phyloP scores from a whole-genome alignment of 2,113 vertebrate species.

The Pavo muticus region DNA sequence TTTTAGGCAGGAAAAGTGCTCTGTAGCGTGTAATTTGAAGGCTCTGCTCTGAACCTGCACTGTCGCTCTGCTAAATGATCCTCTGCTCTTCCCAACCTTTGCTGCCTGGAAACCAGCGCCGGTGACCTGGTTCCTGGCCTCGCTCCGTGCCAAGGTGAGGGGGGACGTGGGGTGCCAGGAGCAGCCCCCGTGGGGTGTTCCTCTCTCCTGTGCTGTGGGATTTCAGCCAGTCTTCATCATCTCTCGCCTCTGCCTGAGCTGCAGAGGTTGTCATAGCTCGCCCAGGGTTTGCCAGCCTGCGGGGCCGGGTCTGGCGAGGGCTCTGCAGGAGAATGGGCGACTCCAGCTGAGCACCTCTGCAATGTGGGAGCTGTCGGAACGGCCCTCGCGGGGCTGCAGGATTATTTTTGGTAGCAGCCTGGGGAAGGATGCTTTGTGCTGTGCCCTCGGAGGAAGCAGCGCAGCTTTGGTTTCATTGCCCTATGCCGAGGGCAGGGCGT shows the following conservation, averaged over 20 bases:
- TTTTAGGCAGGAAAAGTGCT: slow-evolving; percentile 71
- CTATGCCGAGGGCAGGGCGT: background rate
- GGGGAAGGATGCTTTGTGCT: background rate
- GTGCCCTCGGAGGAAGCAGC: background rate
- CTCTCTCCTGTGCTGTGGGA: slow-evolving; percentile 50
- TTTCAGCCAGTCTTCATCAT: slow-evolving; percentile 70
- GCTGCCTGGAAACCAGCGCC: slow-evolving; percentile 64
- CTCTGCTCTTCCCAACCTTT: slow-evolving; percentile 63
- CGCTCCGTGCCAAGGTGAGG: background rate
- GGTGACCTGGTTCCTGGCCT: slow-evolving; percentile 63
- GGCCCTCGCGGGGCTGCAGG: background rate
- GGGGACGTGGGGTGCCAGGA: slow-evolving; percentile 19
- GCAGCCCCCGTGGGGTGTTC: background rate
- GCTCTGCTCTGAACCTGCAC: slow-evolving; percentile 66
- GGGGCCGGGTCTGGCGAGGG: background rate
- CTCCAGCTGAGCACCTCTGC: accelerated
- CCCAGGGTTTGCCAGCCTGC: slow-evolving; percentile 47
- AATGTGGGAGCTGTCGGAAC: background rate
- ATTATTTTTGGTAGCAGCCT: background rate
- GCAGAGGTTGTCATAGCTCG: slow-evolving; percentile 49
- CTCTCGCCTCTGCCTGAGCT: slow-evolving; percentile 57
- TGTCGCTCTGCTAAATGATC: slow-evolving; percentile 66
- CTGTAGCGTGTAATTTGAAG: slow-evolving; percentile 71
- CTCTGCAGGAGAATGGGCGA: background rate
- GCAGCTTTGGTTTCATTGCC: slow-evolving; percentile 1